Evolutionary conservation across 2,797 vertebrate genomes (phyloP).

Genomic region (Acanthurus lineatus): DNA sequence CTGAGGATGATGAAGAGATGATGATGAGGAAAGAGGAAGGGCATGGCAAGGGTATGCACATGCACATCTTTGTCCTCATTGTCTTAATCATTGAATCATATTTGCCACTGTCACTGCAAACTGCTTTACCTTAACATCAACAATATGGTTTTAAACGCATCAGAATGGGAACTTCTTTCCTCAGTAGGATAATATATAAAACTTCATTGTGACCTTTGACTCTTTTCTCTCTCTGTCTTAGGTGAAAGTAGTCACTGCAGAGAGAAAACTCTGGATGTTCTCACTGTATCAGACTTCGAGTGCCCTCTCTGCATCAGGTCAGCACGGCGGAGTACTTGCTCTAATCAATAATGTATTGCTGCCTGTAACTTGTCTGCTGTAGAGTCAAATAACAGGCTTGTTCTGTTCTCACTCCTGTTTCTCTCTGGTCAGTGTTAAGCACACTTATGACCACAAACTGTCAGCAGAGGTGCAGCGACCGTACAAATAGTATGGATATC

Average conservation of each 20-base stretch:
- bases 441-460: neutral
- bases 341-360: conserved; percentile 39
- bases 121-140: conserved; percentile 7
- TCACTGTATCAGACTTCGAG: conserved; percentile 90
- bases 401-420: neutral
- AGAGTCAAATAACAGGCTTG: conserved; percentile 19
- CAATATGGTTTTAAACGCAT: conserved; percentile 38
- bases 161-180: neutral
- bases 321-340: conserved; percentile 53
- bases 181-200: neutral
- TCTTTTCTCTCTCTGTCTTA: conserved; percentile 39
- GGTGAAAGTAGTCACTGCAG: conserved; percentile 59
- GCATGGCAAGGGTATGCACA: conserved; percentile 65
- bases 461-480: neutral
- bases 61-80: neutral
- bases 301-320: conserved; percentile 95
- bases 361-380: conserved; percentile 4
- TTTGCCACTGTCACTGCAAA: conserved; percentile 6
- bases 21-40: conserved; percentile 82
- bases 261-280: conserved; percentile 72
- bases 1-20: conserved; percentile 84
- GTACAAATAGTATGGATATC: neutral
- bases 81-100: neutral
- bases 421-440: conserved; percentile 34
- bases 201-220: neutral